Percentiles rank a stretch among this genome's conserved stretches.
These are phyloP conservation scores for Tinamus major DNA, from an alignment of 2,797 vertebrate species.

Conservation along the genomic window DNA sequence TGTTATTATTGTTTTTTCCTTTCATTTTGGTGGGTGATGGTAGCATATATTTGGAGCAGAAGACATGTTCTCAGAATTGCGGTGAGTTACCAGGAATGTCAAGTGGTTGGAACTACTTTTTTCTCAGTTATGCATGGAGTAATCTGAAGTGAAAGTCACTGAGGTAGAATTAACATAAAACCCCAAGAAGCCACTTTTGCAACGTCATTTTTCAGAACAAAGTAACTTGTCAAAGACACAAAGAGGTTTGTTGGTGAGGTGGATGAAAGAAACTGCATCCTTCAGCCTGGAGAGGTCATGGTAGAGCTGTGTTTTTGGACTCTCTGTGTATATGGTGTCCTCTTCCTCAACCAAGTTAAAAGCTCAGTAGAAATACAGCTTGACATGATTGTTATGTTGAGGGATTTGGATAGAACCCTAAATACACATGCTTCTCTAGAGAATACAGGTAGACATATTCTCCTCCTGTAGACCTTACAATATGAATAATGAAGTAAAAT, in stretches of 20 bases:
- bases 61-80: not conserved
- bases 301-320: conserved; percentile 43
- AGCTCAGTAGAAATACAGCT: not conserved
- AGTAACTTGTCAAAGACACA: not conserved
- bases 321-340: not conserved
- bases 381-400: not conserved
- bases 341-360: not conserved
- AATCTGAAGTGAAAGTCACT: not conserved
- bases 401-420: not conserved
- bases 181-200: not conserved
- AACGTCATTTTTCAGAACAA: not conserved
- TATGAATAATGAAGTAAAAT: conserved; percentile 29
- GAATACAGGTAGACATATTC: not conserved
- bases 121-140: not conserved
- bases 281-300: conserved; percentile 61
- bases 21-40: not conserved
- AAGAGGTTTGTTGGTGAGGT: not conserved
- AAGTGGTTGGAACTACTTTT: not conserved
- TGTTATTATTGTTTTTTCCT: not conserved
- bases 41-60: not conserved
- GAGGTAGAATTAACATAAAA: not conserved
- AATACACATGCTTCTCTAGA: not conserved
- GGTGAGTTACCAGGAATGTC: not conserved
- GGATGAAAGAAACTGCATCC: conserved; percentile 20
- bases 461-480: conserved; percentile 1